Evolutionary conservation across 2,888 invertebrate species (phyloP).

Genomic region (Hirtodrosophila cameraria): DNA sequence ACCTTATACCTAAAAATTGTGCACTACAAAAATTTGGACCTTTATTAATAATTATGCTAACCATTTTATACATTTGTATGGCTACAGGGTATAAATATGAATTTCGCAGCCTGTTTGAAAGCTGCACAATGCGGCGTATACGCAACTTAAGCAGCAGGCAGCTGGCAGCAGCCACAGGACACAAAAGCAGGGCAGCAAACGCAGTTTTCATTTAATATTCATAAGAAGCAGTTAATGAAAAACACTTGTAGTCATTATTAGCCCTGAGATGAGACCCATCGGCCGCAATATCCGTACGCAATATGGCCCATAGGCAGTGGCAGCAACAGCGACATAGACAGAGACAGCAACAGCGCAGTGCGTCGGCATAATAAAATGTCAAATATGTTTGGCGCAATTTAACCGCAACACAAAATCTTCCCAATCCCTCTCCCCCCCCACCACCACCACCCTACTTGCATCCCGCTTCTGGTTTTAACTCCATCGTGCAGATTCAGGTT

Average conservation of each 20-base stretch:
- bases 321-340: no score
- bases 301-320: conserved; percentile 3
- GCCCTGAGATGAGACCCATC: conserved; percentile 6
- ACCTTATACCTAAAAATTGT: no score
- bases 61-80: no score
- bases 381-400: conserved; percentile 79
- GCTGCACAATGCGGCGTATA: conserved; percentile 40
- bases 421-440: conserved; percentile 47
- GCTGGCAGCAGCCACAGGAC: no score
- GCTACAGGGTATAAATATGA: neutral
- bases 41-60: no score
- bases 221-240: conserved; percentile 77
- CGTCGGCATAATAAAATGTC: conserved; percentile 72
- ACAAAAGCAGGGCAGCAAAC: conserved; percentile 1
- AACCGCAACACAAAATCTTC: conserved; percentile 74
- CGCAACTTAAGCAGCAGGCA: conserved; percentile 37
- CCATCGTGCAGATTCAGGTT: neutral
- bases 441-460: conserved; percentile 13
- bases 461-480: neutral
- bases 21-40: no score
- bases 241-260: conserved; percentile 65
- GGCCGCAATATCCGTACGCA: conserved; percentile 30
- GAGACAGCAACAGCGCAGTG: no score
- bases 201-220: conserved; percentile 74
- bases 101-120: conserved; percentile 20